Evolutionary conservation across 2,113 vertebrate species (phyloP).

Genomic region (Gymnorhina tibicen): DNA sequence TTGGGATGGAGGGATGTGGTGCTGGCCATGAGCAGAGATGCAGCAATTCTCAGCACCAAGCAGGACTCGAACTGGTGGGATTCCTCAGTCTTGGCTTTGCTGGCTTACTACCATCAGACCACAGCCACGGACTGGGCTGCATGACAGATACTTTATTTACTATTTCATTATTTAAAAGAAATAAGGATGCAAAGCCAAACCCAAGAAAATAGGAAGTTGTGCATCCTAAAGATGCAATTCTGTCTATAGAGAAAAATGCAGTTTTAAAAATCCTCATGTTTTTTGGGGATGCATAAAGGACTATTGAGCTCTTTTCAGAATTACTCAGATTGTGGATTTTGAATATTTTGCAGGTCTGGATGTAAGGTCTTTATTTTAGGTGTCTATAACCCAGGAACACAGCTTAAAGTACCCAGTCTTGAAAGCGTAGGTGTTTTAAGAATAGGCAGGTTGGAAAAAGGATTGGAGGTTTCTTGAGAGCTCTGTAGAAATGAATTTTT

Average conservation of each 20-base stretch:
- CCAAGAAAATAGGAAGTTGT: neutral
- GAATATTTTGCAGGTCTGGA: conserved; percentile 7
- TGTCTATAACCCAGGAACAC: neutral
- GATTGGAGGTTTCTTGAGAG: neutral
- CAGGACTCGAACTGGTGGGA: neutral
- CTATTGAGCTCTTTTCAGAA: neutral
- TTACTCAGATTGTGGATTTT: neutral
- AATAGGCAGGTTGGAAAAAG: neutral
- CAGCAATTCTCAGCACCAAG: neutral
- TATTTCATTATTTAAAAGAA: neutral
- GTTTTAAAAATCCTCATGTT: neutral
- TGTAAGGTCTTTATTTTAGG: neutral
- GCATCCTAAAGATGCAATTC: neutral
- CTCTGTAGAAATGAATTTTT: neutral
- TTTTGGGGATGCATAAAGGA: neutral
- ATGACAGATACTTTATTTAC: neutral
- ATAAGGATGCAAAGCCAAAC: neutral
- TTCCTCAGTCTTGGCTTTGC: neutral
- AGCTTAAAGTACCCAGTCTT: neutral
- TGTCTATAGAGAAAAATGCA: neutral
- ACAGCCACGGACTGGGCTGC: neutral
- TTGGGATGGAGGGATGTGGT: neutral
- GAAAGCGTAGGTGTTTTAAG: conserved; percentile 26
- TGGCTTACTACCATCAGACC: neutral
- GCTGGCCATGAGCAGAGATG: neutral